Conservation (phyloP, 2,888 invertebrate genomes). For the Yponomeuta evonymella region DNA sequence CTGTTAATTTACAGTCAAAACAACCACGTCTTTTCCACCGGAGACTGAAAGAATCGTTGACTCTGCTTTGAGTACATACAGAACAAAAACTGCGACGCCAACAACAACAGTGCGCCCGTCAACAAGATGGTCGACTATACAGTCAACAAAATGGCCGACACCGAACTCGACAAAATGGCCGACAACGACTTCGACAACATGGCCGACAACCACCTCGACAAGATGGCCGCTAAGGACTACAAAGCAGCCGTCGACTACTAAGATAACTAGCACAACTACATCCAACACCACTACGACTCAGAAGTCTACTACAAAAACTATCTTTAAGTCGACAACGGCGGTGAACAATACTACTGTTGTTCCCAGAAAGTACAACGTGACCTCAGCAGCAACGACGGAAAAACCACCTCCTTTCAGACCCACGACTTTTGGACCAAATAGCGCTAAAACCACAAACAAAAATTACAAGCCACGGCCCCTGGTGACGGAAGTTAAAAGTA, state of each 20-base stretch:
- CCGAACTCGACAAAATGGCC: not conserved
- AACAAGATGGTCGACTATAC: not conserved
- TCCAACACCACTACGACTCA: constrained; percentile 19
- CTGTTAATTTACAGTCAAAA: too few relatives aligned
- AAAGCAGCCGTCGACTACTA: too few relatives aligned
- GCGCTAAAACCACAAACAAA: not conserved
- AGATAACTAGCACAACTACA: too few relatives aligned
- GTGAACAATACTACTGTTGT: not conserved
- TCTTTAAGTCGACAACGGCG: constrained; percentile 14
- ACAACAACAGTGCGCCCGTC: not conserved
- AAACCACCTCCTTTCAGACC: too few relatives aligned
- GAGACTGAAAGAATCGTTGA: too few relatives aligned
- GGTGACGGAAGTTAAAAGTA: constrained; percentile 21
- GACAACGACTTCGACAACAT: too few relatives aligned
- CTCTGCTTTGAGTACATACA: too few relatives aligned
- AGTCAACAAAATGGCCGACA: constrained; percentile 16
- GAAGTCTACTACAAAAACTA: constrained; percentile 16
- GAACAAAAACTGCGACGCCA: constrained; percentile 8
- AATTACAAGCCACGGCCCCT: constrained; percentile 24
- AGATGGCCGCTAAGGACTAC: too few relatives aligned
- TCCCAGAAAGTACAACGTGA: constrained; percentile 15
- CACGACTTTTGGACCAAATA: too few relatives aligned
- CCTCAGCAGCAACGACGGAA: constrained; percentile 18
- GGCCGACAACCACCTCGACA: too few relatives aligned
- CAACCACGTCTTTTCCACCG: too few relatives aligned